Conservation (phyloP, 2,888 invertebrate species). For the Drosophila anceps region DNA sequence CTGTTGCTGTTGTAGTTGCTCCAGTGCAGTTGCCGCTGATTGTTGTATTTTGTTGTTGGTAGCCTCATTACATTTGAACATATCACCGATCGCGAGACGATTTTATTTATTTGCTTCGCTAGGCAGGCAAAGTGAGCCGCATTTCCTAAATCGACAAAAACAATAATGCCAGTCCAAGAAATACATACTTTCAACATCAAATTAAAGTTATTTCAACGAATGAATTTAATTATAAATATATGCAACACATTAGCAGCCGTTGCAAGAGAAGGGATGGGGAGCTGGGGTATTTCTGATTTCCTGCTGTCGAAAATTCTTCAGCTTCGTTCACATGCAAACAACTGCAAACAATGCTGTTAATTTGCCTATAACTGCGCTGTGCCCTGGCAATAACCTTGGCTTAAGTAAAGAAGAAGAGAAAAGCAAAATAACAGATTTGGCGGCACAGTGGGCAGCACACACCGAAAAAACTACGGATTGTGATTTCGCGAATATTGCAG, state of each 20-base stretch:
- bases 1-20: conserved; percentile 32
- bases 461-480: not conserved
- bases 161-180: conserved; percentile 51
- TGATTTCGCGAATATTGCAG: not conserved
- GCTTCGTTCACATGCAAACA: conserved; percentile 26
- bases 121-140: conserved; percentile 62
- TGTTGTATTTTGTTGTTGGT: conserved; percentile 51
- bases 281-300: conserved; percentile 47
- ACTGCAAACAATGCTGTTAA: conserved; percentile 8
- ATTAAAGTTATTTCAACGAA: conserved; percentile 67
- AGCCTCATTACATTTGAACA: conserved; percentile 78
- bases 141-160: conserved; percentile 72
- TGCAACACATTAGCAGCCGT: conserved; percentile 53
- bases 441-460: conserved; percentile 37
- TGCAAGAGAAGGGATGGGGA: not conserved
- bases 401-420: conserved; percentile 7
- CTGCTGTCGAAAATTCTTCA: conserved; percentile 67
- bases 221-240: conserved; percentile 73
- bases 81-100: conserved; percentile 70
- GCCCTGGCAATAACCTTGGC: conserved; percentile 61
- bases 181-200: conserved; percentile 77
- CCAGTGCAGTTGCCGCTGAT: conserved; percentile 47
- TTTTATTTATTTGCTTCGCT: conserved; percentile 78
- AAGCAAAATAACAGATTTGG: conserved; percentile 20
- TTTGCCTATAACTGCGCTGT: conserved; percentile 28